Evolutionary conservation across 1,140 invertebrate genomes (phyloP).

Genomic region (Dreissena rostriformis): DNA sequence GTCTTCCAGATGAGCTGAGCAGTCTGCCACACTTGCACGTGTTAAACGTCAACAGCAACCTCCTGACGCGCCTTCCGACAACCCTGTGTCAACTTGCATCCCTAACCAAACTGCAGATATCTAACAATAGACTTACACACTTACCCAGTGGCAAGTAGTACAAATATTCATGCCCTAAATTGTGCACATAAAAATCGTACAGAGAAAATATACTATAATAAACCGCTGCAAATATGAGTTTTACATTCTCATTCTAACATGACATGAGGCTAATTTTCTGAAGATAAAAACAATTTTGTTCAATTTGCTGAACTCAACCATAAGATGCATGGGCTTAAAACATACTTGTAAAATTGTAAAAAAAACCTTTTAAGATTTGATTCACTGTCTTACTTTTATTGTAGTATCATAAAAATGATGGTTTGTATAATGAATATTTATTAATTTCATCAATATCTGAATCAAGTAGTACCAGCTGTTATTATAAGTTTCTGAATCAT

Average conservation of each 20-base stretch:
- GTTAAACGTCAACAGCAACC: conserved; percentile 24
- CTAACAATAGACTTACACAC: conserved; percentile 11
- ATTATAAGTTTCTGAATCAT: not conserved
- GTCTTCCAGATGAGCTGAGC: conserved; percentile 20
- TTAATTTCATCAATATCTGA: not conserved
- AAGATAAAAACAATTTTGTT: not conserved
- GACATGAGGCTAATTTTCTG: not conserved
- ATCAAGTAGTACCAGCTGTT: not conserved
- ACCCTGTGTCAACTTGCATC: conserved; percentile 3
- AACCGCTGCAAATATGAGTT: not conserved
- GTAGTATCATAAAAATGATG: too few relatives aligned
- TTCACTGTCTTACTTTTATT: too few relatives aligned
- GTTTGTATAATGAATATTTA: too few relatives aligned
- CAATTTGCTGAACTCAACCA: too few relatives aligned
- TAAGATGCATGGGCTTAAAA: too few relatives aligned
- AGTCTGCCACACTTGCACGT: conserved; percentile 3
- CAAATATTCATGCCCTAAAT: not conserved
- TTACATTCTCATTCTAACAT: not conserved
- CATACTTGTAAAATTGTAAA: too few relatives aligned
- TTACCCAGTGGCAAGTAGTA: conserved; percentile 26
- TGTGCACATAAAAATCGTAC: not conserved
- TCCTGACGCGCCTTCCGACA: not conserved
- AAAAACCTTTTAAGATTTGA: too few relatives aligned
- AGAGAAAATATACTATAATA: not conserved
- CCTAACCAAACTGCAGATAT: conserved; percentile 30